phyloP scores from a whole-genome alignment of 2,113 vertebrate species.

The Noctilio leporinus region DNA sequence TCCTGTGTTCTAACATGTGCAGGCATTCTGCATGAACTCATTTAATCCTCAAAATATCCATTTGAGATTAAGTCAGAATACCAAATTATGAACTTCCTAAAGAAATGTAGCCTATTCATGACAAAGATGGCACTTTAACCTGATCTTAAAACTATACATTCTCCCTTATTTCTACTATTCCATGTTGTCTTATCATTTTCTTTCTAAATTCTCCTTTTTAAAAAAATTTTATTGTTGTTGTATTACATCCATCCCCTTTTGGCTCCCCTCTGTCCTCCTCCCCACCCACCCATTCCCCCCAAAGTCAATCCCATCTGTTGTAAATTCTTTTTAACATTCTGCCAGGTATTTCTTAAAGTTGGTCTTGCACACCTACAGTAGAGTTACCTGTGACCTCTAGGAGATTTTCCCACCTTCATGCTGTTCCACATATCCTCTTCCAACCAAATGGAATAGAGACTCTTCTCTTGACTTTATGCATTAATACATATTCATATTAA shows the following conservation, averaged over 20 bases:
- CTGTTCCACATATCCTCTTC: not conserved
- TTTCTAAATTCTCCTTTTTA: not conserved
- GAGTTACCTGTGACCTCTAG: not conserved
- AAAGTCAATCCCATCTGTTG: too few relatives aligned
- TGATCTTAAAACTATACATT: not conserved
- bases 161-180: not conserved
- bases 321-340: not conserved
- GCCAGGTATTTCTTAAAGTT: not conserved
- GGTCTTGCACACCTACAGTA: not conserved
- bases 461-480: not conserved
- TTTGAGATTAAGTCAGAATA: not conserved
- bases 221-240: too few relatives aligned
- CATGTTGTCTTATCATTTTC: not conserved
- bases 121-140: not conserved
- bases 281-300: too few relatives aligned
- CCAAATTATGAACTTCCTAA: not conserved
- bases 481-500: not conserved
- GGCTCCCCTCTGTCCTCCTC: too few relatives aligned
- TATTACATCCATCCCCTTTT: too few relatives aligned
- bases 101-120: not conserved
- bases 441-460: not conserved
- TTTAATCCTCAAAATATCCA: not conserved
- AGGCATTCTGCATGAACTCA: not conserved
- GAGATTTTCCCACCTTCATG: not conserved
- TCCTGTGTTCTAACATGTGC: not conserved